Conservation (phyloP, 1,140 invertebrate genomes). For the Scaptomyza hsui region DNA sequence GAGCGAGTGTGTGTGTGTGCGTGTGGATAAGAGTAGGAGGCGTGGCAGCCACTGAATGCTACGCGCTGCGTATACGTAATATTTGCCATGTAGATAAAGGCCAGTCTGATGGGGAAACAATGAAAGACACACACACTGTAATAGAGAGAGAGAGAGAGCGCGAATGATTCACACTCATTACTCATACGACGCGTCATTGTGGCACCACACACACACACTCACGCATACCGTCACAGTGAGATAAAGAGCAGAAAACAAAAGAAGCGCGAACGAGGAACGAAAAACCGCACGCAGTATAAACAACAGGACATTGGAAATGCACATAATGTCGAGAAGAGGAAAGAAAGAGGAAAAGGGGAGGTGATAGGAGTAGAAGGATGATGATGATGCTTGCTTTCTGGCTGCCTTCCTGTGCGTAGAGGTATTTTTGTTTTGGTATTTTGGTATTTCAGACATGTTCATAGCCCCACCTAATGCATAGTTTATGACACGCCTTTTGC, state of each 20-base stretch:
- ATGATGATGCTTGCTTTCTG: constrained; percentile 2
- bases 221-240: constrained; percentile 59
- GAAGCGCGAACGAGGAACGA: constrained; percentile 28
- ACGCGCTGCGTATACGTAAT: constrained; percentile 81
- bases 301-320: constrained; percentile 34
- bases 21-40: background rate
- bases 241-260: constrained; percentile 66
- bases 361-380: background rate
- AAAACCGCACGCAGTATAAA: constrained; percentile 33
- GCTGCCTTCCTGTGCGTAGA: constrained; percentile 8
- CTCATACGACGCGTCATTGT: constrained; percentile 79
- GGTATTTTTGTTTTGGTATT: constrained; percentile 64
- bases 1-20: background rate
- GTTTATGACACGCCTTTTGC: constrained; percentile 71
- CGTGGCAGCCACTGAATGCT: constrained; percentile 71
- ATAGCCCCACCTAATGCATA: constrained; percentile 69
- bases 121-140: background rate
- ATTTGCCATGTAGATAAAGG: constrained; percentile 66
- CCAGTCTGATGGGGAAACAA: constrained; percentile 33
- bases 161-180: constrained; percentile 56
- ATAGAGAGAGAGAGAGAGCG: background rate
- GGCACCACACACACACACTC: constrained; percentile 3
- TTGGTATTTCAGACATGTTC: constrained; percentile 78
- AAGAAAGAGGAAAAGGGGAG: too few species aligned
- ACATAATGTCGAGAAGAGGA: constrained; percentile 39